These are phyloP conservation scores for Mesoligia furuncula DNA, from an alignment of 2,888 invertebrate species.

Conservation along the genomic window DNA sequence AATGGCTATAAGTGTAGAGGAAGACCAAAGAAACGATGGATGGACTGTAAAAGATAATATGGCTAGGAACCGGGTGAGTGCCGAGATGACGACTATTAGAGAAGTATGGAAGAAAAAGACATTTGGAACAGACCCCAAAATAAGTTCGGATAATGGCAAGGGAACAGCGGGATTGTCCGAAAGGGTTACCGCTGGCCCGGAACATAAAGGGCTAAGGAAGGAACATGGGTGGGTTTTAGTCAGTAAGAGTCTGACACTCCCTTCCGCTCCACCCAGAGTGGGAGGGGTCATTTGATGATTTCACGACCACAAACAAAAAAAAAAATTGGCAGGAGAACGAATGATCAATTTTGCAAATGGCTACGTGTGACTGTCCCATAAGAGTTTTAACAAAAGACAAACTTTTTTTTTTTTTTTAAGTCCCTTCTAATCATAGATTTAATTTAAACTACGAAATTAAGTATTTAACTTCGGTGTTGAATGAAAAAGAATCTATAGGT, in stretches of 20 bases:
- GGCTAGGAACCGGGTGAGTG: neutral
- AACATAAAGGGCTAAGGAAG: no score
- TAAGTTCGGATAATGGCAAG: neutral
- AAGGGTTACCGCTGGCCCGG: no score
- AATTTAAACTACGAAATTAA: neutral
- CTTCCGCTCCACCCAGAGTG: no score
- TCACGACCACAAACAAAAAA: no score
- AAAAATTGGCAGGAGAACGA: no score
- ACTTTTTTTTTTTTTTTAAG: neutral
- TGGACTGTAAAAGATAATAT: neutral
- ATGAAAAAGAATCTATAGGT: neutral
- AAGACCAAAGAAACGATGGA: neutral
- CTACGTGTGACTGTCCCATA: neutral
- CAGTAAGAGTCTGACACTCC: no score
- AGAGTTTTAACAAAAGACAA: neutral
- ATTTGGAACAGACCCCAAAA: neutral
- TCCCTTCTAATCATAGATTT: neutral
- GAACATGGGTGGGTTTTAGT: no score
- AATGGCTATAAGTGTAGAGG: neutral
- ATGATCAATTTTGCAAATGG: neutral
- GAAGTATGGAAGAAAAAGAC: neutral
- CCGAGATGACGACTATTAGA: neutral
- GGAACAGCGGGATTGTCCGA: no score
- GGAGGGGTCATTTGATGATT: no score
- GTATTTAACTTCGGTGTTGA: neutral